These are phyloP conservation scores for Apostichopus californicus DNA, from an alignment of 35 echinoderm and acorn worm species.

Conservation along the genomic window DNA sequence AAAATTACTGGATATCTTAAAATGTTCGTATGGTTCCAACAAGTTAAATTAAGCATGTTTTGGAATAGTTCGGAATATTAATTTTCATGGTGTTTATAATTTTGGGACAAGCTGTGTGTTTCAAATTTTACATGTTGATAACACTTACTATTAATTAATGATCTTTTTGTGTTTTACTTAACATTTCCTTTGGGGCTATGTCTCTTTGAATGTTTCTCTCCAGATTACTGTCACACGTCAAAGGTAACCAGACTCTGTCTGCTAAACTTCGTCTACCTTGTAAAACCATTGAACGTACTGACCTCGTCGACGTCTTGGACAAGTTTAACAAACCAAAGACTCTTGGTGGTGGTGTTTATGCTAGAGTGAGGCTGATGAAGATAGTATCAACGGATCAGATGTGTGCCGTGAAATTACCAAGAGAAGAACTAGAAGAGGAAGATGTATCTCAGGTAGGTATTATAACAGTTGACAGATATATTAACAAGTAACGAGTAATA, in stretches of 20 bases:
- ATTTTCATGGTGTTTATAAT: too few species aligned
- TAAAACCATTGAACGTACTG: neutral
- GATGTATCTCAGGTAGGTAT: neutral
- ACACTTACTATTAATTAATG: too few species aligned
- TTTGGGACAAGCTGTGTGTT: too few species aligned
- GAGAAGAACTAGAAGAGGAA: neutral
- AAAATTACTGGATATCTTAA: too few species aligned
- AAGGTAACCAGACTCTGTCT: neutral
- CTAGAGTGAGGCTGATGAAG: neutral
- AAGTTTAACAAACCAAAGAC: slow-evolving; percentile 6
- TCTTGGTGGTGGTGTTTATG: neutral
- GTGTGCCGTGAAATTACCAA: neutral
- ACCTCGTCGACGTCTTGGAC: slow-evolving; percentile 1
- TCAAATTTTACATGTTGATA: too few species aligned
- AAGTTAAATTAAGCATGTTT: too few species aligned
- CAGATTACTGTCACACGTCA: neutral
- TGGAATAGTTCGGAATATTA: too few species aligned
- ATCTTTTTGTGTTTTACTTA: too few species aligned
- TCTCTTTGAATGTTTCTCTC: neutral
- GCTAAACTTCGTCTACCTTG: neutral
- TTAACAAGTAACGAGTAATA: too few species aligned
- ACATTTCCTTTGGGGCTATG: too few species aligned
- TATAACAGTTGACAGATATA: too few species aligned
- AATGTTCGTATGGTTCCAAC: too few species aligned
- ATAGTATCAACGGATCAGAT: neutral